Evolutionary conservation across 2,797 vertebrate species (phyloP).

Genomic region (Hippopotamyrus pictus): DNA sequence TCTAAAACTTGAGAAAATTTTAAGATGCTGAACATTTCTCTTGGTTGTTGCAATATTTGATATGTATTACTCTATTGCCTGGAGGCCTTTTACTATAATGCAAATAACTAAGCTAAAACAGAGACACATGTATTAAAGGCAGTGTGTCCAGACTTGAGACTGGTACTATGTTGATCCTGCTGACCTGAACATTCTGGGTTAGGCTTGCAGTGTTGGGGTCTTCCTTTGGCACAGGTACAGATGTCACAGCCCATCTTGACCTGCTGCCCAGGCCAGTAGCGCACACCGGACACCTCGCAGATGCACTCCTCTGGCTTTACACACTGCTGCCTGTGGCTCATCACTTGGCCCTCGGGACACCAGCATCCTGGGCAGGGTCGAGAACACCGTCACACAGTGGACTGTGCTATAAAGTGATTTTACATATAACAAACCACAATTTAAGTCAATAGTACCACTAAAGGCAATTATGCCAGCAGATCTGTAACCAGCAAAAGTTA

Average conservation of each 20-base stretch:
- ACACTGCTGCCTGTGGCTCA: conserved; percentile 61
- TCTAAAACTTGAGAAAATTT: neutral
- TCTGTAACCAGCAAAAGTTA: neutral
- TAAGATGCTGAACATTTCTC: neutral
- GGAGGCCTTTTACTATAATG: neutral
- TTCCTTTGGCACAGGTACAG: conserved; percentile 74
- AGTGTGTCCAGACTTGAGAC: neutral
- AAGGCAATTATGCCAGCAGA: neutral
- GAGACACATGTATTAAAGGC: neutral
- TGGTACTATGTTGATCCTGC: conserved; percentile 14
- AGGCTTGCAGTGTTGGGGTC: conserved; percentile 61
- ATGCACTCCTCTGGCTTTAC: conserved; percentile 66
- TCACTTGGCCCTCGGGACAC: conserved; percentile 70
- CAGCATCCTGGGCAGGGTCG: conserved; percentile 71
- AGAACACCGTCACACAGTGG: neutral
- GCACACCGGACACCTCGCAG: conserved; percentile 63
- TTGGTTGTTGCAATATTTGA: neutral
- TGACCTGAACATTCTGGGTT: conserved; percentile 73
- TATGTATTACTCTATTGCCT: neutral
- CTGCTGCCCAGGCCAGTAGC: conserved; percentile 63
- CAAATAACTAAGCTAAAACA: neutral
- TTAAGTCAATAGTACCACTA: neutral
- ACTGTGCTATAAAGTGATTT: neutral
- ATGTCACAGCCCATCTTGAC: conserved; percentile 73
- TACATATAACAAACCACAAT: neutral